These are phyloP conservation scores for Bufotes viridis DNA, from an alignment of 2,797 vertebrate species.

Conservation along the genomic window DNA sequence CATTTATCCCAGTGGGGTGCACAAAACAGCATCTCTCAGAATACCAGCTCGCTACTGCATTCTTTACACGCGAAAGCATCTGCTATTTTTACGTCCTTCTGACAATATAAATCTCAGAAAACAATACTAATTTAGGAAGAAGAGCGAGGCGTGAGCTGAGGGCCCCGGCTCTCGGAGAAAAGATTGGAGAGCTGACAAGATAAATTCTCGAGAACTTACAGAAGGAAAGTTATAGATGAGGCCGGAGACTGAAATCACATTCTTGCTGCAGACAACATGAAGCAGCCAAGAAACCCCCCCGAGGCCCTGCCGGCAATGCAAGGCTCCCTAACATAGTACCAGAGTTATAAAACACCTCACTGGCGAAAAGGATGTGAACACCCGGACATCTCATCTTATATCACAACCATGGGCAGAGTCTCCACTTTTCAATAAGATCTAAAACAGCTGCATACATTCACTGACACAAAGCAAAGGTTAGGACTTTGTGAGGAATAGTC, in stretches of 20 bases:
- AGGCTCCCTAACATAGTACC: background rate
- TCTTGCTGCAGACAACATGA: background rate
- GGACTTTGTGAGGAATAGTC: too few relatives aligned
- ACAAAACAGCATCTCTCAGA: conserved; percentile 13
- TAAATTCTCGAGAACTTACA: conserved; percentile 9
- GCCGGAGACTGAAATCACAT: background rate
- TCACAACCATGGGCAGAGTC: too few relatives aligned
- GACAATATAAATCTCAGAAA: conserved; percentile 51
- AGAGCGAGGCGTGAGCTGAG: background rate
- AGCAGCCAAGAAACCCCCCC: background rate
- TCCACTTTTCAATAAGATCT: too few relatives aligned
- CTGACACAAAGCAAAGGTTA: too few relatives aligned
- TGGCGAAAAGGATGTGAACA: too few relatives aligned
- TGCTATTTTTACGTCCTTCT: conserved; percentile 47
- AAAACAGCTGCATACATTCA: too few relatives aligned
- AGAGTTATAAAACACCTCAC: background rate
- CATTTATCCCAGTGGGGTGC: conserved; percentile 48
- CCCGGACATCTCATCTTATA: too few relatives aligned
- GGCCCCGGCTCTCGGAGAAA: conserved; percentile 1
- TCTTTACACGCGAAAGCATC: conserved; percentile 29
- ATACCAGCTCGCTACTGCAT: conserved; percentile 27
- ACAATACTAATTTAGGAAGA: conserved; percentile 56
- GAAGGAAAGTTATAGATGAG: conserved; percentile 8
- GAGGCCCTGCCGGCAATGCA: background rate
- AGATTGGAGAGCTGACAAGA: background rate